Conservation (phyloP, 2,888 invertebrate genomes). For the Enchytraeus crypticus region DNA sequence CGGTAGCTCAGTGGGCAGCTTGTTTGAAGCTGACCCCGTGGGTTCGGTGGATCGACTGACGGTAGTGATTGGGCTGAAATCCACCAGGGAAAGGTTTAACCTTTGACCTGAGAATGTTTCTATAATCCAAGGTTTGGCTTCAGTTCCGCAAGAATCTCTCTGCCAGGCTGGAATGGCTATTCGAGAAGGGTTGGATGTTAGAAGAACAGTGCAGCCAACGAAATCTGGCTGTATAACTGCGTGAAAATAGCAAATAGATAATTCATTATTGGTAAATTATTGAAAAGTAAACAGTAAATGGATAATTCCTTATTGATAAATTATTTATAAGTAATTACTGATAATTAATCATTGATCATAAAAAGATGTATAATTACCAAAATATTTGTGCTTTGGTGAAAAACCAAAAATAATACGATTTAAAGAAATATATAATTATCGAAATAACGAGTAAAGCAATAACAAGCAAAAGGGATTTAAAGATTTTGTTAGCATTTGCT, state of each 20-base stretch:
- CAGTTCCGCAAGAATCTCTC: background rate
- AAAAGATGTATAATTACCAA: too few species aligned
- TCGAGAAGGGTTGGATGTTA: background rate
- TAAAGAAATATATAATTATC: background rate
- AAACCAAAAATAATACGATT: too few species aligned
- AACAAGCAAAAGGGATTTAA: too few species aligned
- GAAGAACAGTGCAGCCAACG: background rate
- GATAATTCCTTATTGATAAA: too few species aligned
- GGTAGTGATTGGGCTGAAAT: background rate
- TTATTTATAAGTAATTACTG: too few species aligned
- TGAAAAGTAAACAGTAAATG: background rate
- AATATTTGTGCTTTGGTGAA: too few species aligned
- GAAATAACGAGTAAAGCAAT: too few species aligned
- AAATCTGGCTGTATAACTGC: background rate
- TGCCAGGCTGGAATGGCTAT: background rate
- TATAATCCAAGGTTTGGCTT: background rate
- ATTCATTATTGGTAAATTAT: background rate
- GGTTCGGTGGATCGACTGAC: background rate
- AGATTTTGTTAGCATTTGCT: too few species aligned
- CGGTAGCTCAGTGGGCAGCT: background rate
- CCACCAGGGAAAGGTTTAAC: background rate
- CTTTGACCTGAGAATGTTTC: background rate
- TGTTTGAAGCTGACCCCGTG: background rate
- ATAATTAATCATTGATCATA: too few species aligned
- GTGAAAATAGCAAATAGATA: too few species aligned